Evolutionary conservation across 2,888 invertebrate species (phyloP), one percentile per base, ranked within the genome.

Genomic region (Euphydryas editha): DNA sequence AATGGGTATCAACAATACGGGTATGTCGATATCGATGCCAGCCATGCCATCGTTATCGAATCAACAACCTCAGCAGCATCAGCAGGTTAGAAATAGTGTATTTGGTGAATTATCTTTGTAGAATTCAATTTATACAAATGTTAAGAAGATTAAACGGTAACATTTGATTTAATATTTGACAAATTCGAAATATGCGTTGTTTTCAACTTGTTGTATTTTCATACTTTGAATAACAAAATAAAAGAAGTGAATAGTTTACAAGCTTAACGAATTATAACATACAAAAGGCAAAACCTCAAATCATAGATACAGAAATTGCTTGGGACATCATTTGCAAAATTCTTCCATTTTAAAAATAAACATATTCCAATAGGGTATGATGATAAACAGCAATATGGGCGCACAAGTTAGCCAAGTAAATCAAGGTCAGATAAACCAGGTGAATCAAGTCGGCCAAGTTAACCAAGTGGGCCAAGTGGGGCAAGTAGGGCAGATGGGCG

Each of bases 371-470:
- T n/a, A 91, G 90, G 83, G 86, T 54, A 90, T 91, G 90, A 90
- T 91, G 88, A 86, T 89, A 76, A 80, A 80, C 13, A 82, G 83
- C 2, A 80, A 82, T 7, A 78, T 90, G 84, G 82, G 83, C n/a
- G 85, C 85, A 0, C 85, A 83, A 51, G 85, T 82, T 1, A 73
- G 73, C 10, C 81, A 79, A 59, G 83, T 72, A 5, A 67, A 68
- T 2, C 61, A 69, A 20, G 68, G 70, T 11, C 72, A 73, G 30
- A 73, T 69, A 54, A 70, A 46, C 62, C 86, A 83, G 47, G 85
- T 82, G 1, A 73, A 73, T 6, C 81, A 79, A 58, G 81, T 96
- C 95, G 0, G 96, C 96, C 0, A n/a, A n/a, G n/a, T n/a, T n/a
- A n/a, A n/a, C 11, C 71, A 73, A 20, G 74, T 69, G 54, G 70